phyloP scores from a whole-genome alignment of 2,797 vertebrate genomes.

The Manis pentadactyla region DNA sequence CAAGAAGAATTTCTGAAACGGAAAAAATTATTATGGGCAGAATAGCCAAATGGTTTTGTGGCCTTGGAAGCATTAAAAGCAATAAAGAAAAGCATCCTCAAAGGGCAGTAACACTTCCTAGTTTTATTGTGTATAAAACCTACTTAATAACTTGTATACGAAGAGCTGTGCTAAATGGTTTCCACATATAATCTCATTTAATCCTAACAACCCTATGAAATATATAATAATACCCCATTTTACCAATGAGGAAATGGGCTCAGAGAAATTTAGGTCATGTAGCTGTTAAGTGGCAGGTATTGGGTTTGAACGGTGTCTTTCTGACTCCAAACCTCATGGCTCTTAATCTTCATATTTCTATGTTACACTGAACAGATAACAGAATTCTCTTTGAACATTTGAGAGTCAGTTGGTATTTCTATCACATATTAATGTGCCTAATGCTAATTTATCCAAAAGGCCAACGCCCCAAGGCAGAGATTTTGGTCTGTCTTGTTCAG shows the following conservation, averaged over 20 bases:
- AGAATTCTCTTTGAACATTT: background rate
- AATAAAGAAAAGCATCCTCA: background rate
- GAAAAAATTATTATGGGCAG: background rate
- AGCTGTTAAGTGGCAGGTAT: background rate
- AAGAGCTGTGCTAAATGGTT: background rate
- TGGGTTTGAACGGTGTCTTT: slow-evolving; percentile 4
- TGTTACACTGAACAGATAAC: background rate
- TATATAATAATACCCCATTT: background rate
- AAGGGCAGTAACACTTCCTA: background rate
- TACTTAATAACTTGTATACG: background rate
- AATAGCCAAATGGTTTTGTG: background rate
- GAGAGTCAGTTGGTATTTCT: background rate
- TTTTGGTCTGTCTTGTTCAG: background rate
- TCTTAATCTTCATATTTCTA: background rate
- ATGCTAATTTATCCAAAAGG: background rate
- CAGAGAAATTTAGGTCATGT: background rate
- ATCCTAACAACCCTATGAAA: background rate
- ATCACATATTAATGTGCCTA: background rate
- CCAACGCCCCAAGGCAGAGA: background rate
- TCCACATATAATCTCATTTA: background rate
- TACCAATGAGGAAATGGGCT: background rate
- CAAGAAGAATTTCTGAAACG: background rate
- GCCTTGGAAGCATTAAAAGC: background rate
- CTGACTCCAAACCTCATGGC: background rate
- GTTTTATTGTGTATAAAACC: background rate